These are phyloP conservation scores for Rhadina sibilatrix DNA, from an alignment of 2,113 vertebrate genomes.

Conservation along the genomic window DNA sequence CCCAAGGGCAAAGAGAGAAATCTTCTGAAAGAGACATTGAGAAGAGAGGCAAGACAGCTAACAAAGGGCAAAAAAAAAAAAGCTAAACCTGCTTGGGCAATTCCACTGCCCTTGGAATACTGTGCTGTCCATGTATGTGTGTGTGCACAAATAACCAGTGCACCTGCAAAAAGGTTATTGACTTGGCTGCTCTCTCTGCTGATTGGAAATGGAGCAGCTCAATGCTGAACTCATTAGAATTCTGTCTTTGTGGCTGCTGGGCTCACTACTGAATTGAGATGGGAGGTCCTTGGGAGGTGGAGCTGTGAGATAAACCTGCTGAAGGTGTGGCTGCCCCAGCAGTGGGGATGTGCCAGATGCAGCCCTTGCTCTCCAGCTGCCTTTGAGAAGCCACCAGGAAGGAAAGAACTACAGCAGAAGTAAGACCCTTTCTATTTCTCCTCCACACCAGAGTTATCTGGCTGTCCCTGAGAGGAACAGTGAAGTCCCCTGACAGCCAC, in stretches of 20 bases:
- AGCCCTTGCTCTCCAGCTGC: background rate
- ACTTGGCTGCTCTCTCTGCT: background rate
- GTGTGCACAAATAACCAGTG: background rate
- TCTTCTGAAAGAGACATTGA: background rate
- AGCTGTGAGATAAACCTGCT: background rate
- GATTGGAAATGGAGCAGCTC: background rate
- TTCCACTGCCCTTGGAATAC: background rate
- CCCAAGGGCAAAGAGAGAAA: background rate
- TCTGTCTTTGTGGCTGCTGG: background rate
- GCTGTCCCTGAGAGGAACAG: background rate
- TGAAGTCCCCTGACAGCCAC: background rate
- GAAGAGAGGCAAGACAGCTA: background rate
- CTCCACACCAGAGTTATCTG: background rate
- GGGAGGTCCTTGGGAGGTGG: background rate
- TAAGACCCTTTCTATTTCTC: background rate
- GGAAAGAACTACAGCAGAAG: background rate
- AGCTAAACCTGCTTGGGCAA: background rate
- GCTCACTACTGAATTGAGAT: background rate
- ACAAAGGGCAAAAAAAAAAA: background rate
- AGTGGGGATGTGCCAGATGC: background rate
- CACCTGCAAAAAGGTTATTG: background rate
- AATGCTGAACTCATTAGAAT: background rate
- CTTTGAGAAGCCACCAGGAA: background rate
- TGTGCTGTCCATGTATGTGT: background rate
- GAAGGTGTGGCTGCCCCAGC: background rate